These are phyloP conservation scores for Hesperophylax magnus DNA, from an alignment of 1,140 invertebrate genomes.

Conservation along the genomic window DNA sequence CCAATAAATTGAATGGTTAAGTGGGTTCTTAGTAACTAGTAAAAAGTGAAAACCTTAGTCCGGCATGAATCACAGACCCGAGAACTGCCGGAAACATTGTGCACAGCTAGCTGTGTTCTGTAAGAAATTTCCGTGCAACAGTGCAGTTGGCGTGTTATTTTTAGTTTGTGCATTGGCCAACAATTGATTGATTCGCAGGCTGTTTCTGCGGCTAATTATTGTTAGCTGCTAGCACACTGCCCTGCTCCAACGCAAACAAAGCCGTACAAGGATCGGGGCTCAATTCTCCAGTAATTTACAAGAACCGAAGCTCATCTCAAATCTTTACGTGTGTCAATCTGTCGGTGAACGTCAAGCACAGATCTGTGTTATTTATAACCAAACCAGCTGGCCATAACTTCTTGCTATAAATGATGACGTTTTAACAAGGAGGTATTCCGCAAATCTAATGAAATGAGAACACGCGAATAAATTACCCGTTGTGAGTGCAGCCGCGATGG, in stretches of 20 bases:
- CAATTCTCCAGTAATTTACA: too few relatives aligned
- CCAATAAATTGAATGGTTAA: too few relatives aligned
- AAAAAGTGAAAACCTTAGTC: too few relatives aligned
- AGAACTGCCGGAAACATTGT: background rate
- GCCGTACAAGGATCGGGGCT: too few relatives aligned
- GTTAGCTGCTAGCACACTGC: background rate
- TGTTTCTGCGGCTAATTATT: conserved; percentile 6
- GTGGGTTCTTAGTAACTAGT: too few relatives aligned
- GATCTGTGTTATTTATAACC: too few relatives aligned
- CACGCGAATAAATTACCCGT: conserved; percentile 29
- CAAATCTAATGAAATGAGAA: conserved; percentile 21
- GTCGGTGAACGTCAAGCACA: too few relatives aligned
- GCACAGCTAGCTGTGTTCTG: background rate
- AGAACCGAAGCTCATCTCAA: too few relatives aligned
- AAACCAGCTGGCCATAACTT: background rate
- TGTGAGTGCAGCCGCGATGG: background rate
- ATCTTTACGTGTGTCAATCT: too few relatives aligned
- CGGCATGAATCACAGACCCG: background rate
- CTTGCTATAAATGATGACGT: background rate
- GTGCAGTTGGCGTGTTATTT: conserved; percentile 36
- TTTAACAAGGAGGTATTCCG: background rate
- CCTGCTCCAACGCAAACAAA: too few relatives aligned
- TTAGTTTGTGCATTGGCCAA: conserved; percentile 7
- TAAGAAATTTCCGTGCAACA: background rate
- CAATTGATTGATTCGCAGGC: conserved; percentile 19